A percentile compares a stretch with the other conserved stretches of the same genome.
phyloP scores from a whole-genome alignment of 2,888 invertebrate species.

The Drosophila rubida region DNA sequence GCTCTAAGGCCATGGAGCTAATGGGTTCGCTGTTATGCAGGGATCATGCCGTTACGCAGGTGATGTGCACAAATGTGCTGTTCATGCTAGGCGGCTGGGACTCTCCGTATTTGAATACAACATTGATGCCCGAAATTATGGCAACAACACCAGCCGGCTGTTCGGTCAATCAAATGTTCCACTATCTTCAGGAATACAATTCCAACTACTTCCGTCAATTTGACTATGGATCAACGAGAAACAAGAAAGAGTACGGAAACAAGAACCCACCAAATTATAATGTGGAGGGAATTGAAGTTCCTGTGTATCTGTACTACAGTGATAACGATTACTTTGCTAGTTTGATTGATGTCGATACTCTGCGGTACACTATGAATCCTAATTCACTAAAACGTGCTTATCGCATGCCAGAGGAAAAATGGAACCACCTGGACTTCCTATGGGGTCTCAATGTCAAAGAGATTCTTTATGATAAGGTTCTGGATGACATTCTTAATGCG shows the following conservation, averaged over 20 bases:
- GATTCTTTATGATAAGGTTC: slow-evolving; percentile 66
- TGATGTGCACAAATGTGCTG: slow-evolving; percentile 63
- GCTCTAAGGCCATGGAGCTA: slow-evolving; percentile 63
- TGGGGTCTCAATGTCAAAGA: slow-evolving; percentile 73
- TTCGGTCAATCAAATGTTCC: slow-evolving; percentile 74
- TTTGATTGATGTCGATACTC: slow-evolving; percentile 75
- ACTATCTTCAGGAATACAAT: slow-evolving; percentile 78
- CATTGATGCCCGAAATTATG: slow-evolving; percentile 75
- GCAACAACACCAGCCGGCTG: slow-evolving; percentile 78
- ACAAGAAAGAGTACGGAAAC: slow-evolving; percentile 63
- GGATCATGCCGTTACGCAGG: slow-evolving; percentile 55
- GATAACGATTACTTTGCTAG: slow-evolving; percentile 79
- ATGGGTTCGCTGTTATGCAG: slow-evolving; percentile 60
- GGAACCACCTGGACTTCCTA: slow-evolving; percentile 78
- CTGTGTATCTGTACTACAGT: slow-evolving; percentile 74
- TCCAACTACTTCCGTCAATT: slow-evolving; percentile 69
- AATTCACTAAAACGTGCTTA: slow-evolving; percentile 61
- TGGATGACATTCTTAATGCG: slow-evolving; percentile 65
- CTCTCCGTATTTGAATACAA: slow-evolving; percentile 66
- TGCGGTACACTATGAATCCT: slow-evolving; percentile 54
- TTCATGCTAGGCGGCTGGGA: slow-evolving; percentile 72
- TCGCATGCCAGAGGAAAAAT: slow-evolving; percentile 66
- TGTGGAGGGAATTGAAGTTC: slow-evolving; percentile 62
- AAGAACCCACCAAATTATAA: slow-evolving; percentile 63
- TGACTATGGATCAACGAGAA: slow-evolving; percentile 69